Evolutionary conservation across 2,113 vertebrate species (phyloP).

Genomic region (Chinchilla lanigera): DNA sequence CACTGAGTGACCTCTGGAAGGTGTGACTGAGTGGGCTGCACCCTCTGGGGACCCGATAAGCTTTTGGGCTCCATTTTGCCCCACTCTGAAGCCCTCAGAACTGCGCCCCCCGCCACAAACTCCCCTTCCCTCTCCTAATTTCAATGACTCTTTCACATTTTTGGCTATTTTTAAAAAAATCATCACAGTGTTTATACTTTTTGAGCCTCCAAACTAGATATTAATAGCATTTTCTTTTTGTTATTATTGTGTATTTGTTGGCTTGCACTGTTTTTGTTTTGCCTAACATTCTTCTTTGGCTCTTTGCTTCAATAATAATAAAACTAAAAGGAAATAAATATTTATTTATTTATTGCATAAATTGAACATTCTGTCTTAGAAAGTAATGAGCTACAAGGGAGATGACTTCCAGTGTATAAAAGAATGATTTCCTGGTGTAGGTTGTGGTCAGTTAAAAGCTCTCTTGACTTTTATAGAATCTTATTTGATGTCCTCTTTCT

Average conservation of each 20-base stretch:
- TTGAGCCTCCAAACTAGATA: neutral
- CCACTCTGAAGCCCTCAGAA: too few relatives aligned
- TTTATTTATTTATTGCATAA: neutral
- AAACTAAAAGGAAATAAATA: neutral
- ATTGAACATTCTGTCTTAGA: neutral
- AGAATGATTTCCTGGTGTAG: neutral
- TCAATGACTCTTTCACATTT: neutral
- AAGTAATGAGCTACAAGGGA: neutral
- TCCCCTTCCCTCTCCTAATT: neutral
- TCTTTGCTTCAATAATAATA: neutral
- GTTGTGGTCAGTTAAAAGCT: neutral
- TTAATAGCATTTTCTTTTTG: neutral
- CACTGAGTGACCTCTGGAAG: too few relatives aligned
- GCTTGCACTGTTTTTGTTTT: neutral
- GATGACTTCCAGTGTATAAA: neutral
- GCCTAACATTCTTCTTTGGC: neutral
- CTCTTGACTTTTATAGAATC: neutral
- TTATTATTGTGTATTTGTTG: neutral
- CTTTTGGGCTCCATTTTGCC: fast-evolving
- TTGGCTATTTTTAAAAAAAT: neutral
- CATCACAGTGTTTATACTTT: neutral
- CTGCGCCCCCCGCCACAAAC: fast-evolving
- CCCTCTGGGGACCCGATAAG: neutral
- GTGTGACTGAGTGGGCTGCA: fast-evolving
- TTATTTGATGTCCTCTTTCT: neutral